Evolutionary conservation across 2,888 invertebrate species (phyloP).

Genomic region (Apantesis nais): DNA sequence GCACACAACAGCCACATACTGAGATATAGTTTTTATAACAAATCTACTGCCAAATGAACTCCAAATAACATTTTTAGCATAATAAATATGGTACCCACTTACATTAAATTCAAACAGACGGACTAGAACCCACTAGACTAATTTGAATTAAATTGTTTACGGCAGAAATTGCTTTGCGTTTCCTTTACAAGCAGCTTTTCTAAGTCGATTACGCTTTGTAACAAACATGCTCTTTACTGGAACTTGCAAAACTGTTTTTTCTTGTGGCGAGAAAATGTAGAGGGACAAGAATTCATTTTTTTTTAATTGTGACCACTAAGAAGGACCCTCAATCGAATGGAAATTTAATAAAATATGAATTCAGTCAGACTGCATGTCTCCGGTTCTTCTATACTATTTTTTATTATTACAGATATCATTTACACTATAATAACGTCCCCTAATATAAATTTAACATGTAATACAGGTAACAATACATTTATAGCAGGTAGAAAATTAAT

Average conservation of each 20-base stretch:
- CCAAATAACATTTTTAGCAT: neutral
- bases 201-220: neutral
- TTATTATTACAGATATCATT: no score
- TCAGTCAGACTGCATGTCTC: no score
- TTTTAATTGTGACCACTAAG: neutral
- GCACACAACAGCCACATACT: no score
- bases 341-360: neutral
- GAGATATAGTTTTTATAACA: no score
- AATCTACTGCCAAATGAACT: neutral
- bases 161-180: neutral
- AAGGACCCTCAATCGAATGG: neutral
- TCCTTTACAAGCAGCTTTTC: neutral
- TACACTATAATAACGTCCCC: neutral
- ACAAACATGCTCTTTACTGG: neutral
- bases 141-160: neutral
- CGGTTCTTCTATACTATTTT: no score
- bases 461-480: neutral
- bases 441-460: neutral
- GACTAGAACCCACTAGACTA: neutral
- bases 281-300: neutral
- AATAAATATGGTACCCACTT: neutral
- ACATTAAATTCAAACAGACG: neutral
- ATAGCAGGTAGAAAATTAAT: conserved; percentile 3
- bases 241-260: neutral
- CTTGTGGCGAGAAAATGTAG: neutral